phyloP scores from a whole-genome alignment of 2,113 vertebrate genomes.

The Isichthys henryi region DNA sequence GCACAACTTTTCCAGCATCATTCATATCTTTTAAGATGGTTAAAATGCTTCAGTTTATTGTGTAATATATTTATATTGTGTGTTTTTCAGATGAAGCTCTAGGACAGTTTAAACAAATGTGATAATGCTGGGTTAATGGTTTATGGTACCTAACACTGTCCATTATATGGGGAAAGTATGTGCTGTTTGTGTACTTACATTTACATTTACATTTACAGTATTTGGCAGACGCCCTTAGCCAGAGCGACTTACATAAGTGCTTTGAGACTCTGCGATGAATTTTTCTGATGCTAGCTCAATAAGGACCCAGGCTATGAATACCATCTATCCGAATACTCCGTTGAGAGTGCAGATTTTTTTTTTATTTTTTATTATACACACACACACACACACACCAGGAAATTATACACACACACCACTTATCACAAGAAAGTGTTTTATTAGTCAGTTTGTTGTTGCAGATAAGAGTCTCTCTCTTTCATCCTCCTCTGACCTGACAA shows the following conservation, averaged over 20 bases:
- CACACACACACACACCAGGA: no score
- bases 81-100: neutral
- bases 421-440: neutral
- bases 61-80: neutral
- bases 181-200: neutral
- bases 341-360: no score
- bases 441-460: neutral
- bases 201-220: no score
- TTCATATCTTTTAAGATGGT: neutral
- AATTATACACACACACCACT: no score
- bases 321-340: no score
- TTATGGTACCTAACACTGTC: neutral
- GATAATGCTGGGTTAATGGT: neutral
- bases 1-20: neutral
- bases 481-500: neutral
- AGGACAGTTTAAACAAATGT: neutral
- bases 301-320: no score
- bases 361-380: no score
- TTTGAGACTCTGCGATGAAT: no score
- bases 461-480: neutral
- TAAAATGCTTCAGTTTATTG: neutral
- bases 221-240: no score
- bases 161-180: neutral
- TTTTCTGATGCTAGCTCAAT: no score
- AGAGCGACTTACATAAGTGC: no score